A percentile compares a stretch with the other conserved stretches of the same genome.
Conservation (phyloP, 1,140 invertebrate genomes). For the Ostrea denselamellosa region DNA sequence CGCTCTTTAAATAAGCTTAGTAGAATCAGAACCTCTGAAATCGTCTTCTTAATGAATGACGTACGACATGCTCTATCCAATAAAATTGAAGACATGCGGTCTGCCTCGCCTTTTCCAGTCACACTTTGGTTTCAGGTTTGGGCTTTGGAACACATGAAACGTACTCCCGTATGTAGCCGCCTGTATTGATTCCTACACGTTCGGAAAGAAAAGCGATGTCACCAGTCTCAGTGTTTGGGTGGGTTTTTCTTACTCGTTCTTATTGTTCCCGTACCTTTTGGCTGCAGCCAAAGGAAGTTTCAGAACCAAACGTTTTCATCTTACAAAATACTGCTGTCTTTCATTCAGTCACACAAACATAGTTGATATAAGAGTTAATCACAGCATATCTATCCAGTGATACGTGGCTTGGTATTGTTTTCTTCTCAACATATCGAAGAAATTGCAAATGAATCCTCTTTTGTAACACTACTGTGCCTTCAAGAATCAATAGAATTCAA, state of each 20-base stretch:
- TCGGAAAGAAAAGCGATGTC: conserved; percentile 17
- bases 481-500: conserved; percentile 25
- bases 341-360: neutral
- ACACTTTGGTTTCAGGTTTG: conserved; percentile 16
- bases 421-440: neutral
- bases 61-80: conserved; percentile 23
- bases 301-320: neutral
- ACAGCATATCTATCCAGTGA: neutral
- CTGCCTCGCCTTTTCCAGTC: conserved; percentile 13
- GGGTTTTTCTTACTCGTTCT: neutral
- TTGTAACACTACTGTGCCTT: conserved; percentile 12
- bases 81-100: conserved; percentile 29
- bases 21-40: neutral
- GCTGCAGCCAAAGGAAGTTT: neutral
- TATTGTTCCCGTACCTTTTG: neutral
- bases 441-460: conserved; percentile 15
- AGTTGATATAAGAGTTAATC: neutral
- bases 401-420: neutral
- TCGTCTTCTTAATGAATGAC: conserved; percentile 17
- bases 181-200: conserved; percentile 17
- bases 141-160: conserved; percentile 7
- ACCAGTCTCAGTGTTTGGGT: neutral
- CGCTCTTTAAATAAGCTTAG: conserved; percentile 29
- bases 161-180: neutral
- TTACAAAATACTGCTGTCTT: neutral